A percentile compares a stretch with the other conserved stretches of the same genome.
Evolutionary conservation across 2,113 vertebrate species (phyloP).

Genomic region (Athene cunicularia): DNA sequence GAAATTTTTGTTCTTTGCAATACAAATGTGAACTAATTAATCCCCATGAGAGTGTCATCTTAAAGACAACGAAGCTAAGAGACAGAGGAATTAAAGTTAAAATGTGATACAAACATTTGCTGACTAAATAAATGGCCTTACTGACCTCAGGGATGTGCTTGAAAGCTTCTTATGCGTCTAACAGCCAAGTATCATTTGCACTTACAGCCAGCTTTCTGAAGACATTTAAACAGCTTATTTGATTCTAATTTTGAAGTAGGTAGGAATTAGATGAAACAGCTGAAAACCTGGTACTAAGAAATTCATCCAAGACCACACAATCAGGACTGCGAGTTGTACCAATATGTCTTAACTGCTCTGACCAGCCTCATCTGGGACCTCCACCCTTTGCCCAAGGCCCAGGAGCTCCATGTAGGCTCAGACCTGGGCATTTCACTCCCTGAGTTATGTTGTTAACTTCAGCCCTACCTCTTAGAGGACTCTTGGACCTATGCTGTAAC

Average conservation of each 20-base stretch:
- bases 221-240: neutral
- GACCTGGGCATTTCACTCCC: neutral
- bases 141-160: neutral
- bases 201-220: neutral
- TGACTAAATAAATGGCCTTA: neutral
- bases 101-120: neutral
- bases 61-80: neutral
- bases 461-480: neutral
- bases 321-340: neutral
- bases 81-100: neutral
- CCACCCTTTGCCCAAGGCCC: neutral
- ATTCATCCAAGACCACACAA: neutral
- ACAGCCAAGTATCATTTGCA: neutral
- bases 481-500: neutral
- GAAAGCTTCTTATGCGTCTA: neutral
- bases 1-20: rapidly evolving
- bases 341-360: neutral
- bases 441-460: neutral
- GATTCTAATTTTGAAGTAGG: neutral
- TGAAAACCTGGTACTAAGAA: neutral
- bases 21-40: neutral
- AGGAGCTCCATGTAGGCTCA: neutral
- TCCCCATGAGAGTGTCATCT: neutral
- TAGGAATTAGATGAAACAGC: neutral
- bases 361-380: neutral